phyloP scores from a whole-genome alignment of 2,888 invertebrate genomes.

The Eurois occulta region DNA sequence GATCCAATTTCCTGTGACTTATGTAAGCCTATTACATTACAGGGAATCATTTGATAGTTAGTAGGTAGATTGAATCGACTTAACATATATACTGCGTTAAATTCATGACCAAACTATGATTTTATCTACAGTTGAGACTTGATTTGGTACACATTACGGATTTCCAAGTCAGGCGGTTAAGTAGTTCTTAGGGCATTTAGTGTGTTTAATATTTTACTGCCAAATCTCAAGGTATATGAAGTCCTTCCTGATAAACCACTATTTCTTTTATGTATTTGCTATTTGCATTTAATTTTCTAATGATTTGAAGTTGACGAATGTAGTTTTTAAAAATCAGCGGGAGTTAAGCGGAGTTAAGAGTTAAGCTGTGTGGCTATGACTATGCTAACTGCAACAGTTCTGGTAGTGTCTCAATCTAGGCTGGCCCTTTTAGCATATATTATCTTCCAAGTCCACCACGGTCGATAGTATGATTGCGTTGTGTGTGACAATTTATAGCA shows the following conservation, averaged over 20 bases:
- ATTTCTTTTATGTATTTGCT: not conserved
- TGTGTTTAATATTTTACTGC: not conserved
- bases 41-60: conserved; percentile 17
- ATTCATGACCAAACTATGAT: not conserved
- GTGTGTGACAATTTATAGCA: not conserved
- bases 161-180: too few relatives aligned
- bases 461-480: not conserved
- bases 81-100: not conserved
- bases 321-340: not conserved
- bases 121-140: not conserved
- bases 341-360: too few relatives aligned
- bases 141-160: not conserved
- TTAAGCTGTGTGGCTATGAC: not conserved
- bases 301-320: not conserved
- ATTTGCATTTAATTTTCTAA: not conserved
- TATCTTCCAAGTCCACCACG: not conserved
- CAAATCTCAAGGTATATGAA: not conserved
- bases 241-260: not conserved
- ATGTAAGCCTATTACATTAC: conserved; percentile 34
- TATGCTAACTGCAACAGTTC: not conserved
- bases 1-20: conserved; percentile 48
- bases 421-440: not conserved
- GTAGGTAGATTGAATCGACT: not conserved
- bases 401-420: not conserved
- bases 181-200: not conserved